Conservation (phyloP, 35 echinoderm and acorn worm genomes). For the Ptychodera flava region DNA sequence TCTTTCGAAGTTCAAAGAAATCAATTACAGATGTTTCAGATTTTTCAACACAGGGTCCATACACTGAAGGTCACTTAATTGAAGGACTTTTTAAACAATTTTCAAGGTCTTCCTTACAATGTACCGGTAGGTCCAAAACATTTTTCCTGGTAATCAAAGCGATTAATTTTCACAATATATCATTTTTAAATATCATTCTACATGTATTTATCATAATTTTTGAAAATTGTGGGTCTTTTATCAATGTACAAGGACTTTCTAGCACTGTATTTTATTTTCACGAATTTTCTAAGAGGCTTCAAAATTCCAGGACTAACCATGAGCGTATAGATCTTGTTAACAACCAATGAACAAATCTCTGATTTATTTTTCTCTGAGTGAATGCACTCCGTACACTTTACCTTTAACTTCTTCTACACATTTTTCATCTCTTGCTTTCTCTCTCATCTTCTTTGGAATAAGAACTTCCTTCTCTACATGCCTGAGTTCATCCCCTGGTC, state of each 20-base stretch:
- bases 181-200: too few species aligned
- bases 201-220: background rate
- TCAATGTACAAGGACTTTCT: background rate
- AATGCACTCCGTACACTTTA: constrained; percentile 13
- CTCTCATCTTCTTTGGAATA: constrained; percentile 97
- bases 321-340: background rate
- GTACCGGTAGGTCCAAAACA: too few species aligned
- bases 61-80: background rate
- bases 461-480: constrained; percentile 80
- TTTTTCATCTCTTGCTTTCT: constrained; percentile 62
- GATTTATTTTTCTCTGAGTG: background rate
- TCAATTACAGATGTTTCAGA: background rate
- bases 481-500: constrained; percentile 21
- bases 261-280: too few species aligned
- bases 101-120: too few species aligned
- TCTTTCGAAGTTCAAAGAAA: background rate
- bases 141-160: too few species aligned
- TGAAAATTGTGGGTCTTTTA: background rate
- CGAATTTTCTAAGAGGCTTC: too few species aligned
- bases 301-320: too few species aligned
- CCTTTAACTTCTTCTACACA: constrained; percentile 71
- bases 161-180: too few species aligned
- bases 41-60: background rate
- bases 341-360: background rate
- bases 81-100: background rate